These are phyloP conservation scores for Acromyrmex heyeri DNA, from an alignment of 1,140 invertebrate genomes.

Conservation along the genomic window DNA sequence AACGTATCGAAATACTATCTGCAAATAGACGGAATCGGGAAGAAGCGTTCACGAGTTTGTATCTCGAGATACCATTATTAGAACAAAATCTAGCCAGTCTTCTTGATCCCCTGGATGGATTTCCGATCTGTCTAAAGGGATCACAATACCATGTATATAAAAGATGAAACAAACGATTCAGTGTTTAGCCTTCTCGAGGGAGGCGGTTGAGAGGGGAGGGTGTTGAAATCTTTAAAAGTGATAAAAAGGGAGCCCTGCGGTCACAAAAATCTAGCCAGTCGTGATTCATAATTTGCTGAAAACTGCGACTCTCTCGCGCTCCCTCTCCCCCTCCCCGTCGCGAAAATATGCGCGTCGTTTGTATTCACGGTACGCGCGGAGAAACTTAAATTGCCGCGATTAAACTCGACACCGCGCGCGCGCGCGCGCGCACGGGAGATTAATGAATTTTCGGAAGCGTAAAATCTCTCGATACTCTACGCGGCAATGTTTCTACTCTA, in stretches of 20 bases:
- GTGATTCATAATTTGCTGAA: slow-evolving; percentile 2
- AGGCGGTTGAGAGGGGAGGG: too few relatives aligned
- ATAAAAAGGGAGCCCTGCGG: too few relatives aligned
- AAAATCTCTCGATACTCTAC: slow-evolving; percentile 60
- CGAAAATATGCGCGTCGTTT: slow-evolving; percentile 55
- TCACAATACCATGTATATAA: too few relatives aligned
- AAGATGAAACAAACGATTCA: too few relatives aligned
- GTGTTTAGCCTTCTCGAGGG: too few relatives aligned
- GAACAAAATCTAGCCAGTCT: not conserved
- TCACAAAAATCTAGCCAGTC: too few relatives aligned
- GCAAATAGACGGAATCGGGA: slow-evolving; percentile 8
- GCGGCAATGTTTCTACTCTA: slow-evolving; percentile 34
- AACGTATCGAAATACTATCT: not conserved
- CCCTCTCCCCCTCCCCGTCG: not conserved
- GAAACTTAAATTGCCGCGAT: slow-evolving; percentile 63
- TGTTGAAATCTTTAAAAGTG: too few relatives aligned
- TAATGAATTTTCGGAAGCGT: slow-evolving; percentile 64
- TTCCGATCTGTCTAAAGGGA: too few relatives aligned
- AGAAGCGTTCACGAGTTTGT: not conserved
- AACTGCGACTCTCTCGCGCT: not conserved
- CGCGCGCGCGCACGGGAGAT: slow-evolving; percentile 35
- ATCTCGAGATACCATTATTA: not conserved
- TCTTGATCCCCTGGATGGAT: too few relatives aligned
- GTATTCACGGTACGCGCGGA: slow-evolving; percentile 54
- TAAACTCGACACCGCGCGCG: slow-evolving; percentile 52